Percentiles rank a stretch among this genome's conserved stretches.
These are phyloP conservation scores for Cuniculus paca DNA, from an alignment of 2,797 vertebrate genomes.

Conservation along the genomic window DNA sequence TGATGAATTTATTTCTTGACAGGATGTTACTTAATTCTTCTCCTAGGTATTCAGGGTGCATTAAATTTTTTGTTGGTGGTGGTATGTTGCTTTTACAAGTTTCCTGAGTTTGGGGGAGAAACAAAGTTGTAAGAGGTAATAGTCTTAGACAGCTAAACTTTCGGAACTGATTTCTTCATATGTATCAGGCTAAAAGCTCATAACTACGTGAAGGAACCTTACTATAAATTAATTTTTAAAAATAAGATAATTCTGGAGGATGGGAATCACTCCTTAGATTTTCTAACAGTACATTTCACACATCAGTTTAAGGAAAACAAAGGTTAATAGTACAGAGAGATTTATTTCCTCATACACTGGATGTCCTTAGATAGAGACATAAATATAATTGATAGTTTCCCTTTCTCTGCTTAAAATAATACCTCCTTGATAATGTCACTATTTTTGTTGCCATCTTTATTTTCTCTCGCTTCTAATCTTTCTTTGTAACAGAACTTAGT, in stretches of 20 bases:
- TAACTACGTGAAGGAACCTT: not conserved
- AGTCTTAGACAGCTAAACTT: not conserved
- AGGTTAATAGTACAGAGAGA: not conserved
- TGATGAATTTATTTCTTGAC: constrained; percentile 5
- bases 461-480: not conserved
- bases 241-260: not conserved
- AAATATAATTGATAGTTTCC: not conserved
- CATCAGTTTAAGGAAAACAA: not conserved
- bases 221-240: not conserved
- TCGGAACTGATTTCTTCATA: not conserved
- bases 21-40: not conserved
- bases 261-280: not conserved
- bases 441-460: not conserved
- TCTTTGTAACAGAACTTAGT: not conserved
- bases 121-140: not conserved
- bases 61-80: not conserved
- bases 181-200: not conserved
- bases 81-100: not conserved
- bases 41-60: not conserved
- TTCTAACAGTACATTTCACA: not conserved
- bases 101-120: not conserved
- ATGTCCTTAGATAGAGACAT: not conserved
- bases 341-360: not conserved
- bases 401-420: not conserved
- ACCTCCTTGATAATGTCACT: not conserved